Base-by-base conservation (phyloP, 2,113 vertebrate genomes). In the Clarias batrachus region DNA sequence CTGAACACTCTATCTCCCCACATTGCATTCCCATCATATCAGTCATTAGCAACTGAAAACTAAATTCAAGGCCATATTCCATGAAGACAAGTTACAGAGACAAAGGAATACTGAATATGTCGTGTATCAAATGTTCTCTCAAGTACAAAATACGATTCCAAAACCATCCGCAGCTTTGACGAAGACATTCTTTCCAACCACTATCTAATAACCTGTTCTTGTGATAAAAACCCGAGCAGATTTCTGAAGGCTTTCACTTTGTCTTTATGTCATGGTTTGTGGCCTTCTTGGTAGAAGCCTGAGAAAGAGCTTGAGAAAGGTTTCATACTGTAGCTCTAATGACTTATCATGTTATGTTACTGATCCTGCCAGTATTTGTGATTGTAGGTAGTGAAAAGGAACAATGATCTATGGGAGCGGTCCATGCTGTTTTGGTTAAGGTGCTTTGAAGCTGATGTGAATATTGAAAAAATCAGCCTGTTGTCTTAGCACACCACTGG, bases 101-200 rank as follows among this genome's bases (percentile, higher is more conserved):
- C 4, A 48, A 3, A 48, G 30, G 27, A 27, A 33, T 12, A 25
- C 1, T 68, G n/a, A 56, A 74, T 62, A 23, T 82, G 37, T 76
- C 63, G 14, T 63, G 54, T 6, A 52, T 17, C 19, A 27, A 84
- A 83, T 71, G 82, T 83, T 83, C 65, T 65, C 23, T n/a, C 19
- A 25, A 52, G 25, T 19, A 52, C 21, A 73, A 57, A 37, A 19
- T 48, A 70, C 14, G 27, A 33, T 54, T 82, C 41, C 62, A 68
- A 81, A 52, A 41, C 13, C 21, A 48, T 66, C 25, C 13, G 70
- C 16, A 7, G 16, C 10, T 41, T 30, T 52, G 41, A 78, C 59
- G 54, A 62, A 78, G 13, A 86, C 65, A 81, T 82, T 82, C 57
- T 52, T 19, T 77, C 27, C 12, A 41, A 63, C 19, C 37, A 23